Evolutionary conservation across 2,797 vertebrate genomes (phyloP), one percentile per base, ranked within the genome.

Genomic region (Leptatherina wallacei): DNA sequence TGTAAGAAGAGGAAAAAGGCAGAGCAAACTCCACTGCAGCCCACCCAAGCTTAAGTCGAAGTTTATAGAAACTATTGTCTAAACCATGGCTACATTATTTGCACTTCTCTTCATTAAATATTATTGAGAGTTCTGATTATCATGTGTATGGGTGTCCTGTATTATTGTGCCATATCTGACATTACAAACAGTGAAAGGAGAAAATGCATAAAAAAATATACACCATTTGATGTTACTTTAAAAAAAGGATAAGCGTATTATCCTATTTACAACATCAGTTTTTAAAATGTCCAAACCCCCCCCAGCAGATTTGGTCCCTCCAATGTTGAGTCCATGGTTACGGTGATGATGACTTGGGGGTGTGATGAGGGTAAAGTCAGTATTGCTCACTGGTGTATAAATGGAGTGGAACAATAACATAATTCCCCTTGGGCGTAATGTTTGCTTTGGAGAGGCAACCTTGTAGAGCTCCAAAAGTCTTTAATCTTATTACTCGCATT

Each of bases 401-500:
- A 92, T 89, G 89, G 81, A 92, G 90, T 93, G 91, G 90, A 94
- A 94, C 92, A 94, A 93, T 92, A 93, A 89, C 85, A 91, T 89
- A 87, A 90, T 93, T 92, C 85, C 89, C 89, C 88, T 86, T 85
- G 88, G 86, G 89, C 74, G 84, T 90, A 90, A 92, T 94, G 94
- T 94, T 94, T 93, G 89, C 93, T 93, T 94, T 94, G 92, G 92
- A 93, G 92, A 92, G 89, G 85, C 84, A 88, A 91, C 87, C 92
- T 91, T 88, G 91, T 93, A 92, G 89, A 61, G 69, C 90, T 88
- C 91, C 89, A 92, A 89, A 94, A 93, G 91, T 90, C 91, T 89
- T 91, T 94, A 95, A 95, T 95, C 93, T 93, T 94, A 93, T 95
- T 95, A 95, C 91, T 91, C 80, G 83, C 93, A 94, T 95, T 94